A percentile compares a stretch with the other conserved stretches of the same genome.
Evolutionary conservation across 2,113 vertebrate species (phyloP).

Genomic region (Pollachius pollachius): DNA sequence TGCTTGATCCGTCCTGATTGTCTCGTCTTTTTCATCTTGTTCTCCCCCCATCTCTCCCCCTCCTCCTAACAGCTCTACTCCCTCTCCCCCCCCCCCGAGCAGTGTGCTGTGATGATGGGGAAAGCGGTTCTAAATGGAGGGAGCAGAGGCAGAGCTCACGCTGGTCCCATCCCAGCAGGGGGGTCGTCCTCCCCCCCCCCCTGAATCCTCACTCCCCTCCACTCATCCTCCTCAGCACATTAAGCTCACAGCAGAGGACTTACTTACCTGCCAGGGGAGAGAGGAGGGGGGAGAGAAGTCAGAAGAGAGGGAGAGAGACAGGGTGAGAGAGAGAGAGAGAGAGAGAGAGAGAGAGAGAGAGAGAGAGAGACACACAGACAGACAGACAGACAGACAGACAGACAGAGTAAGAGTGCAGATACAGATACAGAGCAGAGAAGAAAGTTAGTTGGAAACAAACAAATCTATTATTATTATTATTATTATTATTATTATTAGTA

Average conservation of each 20-base stretch:
- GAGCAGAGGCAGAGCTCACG: constrained; percentile 44
- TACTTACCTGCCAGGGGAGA: constrained; percentile 30
- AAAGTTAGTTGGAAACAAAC: constrained; percentile 22
- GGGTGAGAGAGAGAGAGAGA: background rate
- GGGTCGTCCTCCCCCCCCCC: constrained; percentile 9
- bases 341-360: too few species aligned
- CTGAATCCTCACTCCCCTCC: background rate
- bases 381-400: background rate
- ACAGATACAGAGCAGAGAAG: too few species aligned
- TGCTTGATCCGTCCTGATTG: background rate
- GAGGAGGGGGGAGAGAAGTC: background rate
- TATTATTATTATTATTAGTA: too few species aligned
- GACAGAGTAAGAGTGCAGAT: too few species aligned
- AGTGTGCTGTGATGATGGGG: constrained; percentile 37
- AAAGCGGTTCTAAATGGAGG: constrained; percentile 46
- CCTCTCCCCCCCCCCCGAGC: background rate
- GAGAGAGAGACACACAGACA: too few species aligned
- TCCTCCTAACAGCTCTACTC: background rate
- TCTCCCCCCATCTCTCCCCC: background rate
- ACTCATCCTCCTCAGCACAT: constrained; percentile 51
- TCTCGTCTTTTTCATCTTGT: background rate
- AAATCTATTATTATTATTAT: too few species aligned
- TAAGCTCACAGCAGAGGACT: constrained; percentile 44
- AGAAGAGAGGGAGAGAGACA: background rate
- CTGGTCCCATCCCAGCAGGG: constrained; percentile 27